phyloP scores from a whole-genome alignment of 2,797 vertebrate species.

The Balearica regulorum region DNA sequence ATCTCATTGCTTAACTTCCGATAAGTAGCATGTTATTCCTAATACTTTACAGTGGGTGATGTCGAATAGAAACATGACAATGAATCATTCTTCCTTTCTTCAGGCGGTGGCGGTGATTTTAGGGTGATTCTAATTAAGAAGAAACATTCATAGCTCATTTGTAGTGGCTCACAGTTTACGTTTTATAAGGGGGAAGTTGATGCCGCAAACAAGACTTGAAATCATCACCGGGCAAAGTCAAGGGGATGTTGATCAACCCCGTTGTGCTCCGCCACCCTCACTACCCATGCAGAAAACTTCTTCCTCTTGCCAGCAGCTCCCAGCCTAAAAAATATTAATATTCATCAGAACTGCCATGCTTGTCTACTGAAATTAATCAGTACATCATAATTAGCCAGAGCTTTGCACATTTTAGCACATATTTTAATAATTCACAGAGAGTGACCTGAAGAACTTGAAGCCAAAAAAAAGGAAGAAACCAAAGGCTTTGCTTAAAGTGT shows the following conservation, averaged over 20 bases:
- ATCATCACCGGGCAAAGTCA: background rate
- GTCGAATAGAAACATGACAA: background rate
- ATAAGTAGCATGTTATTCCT: background rate
- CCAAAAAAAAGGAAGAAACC: background rate
- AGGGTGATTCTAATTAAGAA: background rate
- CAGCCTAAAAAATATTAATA: conserved; percentile 38
- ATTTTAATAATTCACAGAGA: conserved; percentile 36
- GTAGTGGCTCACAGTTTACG: background rate
- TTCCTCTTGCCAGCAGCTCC: background rate
- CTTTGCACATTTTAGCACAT: background rate
- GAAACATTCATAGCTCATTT: background rate
- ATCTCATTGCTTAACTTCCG: conserved; percentile 12
- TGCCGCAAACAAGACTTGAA: background rate
- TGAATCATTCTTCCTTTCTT: background rate
- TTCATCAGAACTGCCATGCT: conserved; percentile 37
- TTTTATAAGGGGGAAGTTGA: background rate
- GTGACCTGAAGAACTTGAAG: background rate
- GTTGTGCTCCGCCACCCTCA: background rate
- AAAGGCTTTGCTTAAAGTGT: background rate
- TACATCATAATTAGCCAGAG: conserved; percentile 38
- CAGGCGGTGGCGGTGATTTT: background rate
- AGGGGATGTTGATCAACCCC: background rate
- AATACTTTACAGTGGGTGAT: background rate
- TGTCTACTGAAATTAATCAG: conserved; percentile 51
- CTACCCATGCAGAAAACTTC: background rate